Evolutionary conservation across 2,113 vertebrate genomes (phyloP).

Genomic region (Pseudopodoces humilis): DNA sequence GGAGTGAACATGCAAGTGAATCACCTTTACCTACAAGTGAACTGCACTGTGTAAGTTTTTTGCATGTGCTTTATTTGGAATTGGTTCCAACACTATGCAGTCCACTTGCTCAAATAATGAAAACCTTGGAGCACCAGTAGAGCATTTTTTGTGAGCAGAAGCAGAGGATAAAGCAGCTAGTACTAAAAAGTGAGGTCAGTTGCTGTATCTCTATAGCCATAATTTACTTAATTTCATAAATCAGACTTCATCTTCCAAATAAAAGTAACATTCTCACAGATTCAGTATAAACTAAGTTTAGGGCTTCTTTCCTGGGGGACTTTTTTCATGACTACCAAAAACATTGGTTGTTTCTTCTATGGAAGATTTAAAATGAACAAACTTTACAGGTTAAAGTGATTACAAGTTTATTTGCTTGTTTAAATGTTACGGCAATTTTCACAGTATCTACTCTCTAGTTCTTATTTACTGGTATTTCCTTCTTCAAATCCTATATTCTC

Average conservation of each 20-base stretch:
- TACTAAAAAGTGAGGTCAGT: background rate
- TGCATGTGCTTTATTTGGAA: background rate
- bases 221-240: background rate
- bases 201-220: background rate
- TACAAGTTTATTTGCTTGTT: background rate
- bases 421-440: background rate
- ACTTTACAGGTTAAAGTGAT: background rate
- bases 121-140: accelerated
- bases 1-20: background rate
- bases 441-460: background rate
- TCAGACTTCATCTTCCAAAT: background rate
- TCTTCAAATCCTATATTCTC: background rate
- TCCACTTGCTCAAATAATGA: background rate
- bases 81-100: background rate
- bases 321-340: background rate
- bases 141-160: background rate
- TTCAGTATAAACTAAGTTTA: background rate
- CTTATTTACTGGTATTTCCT: background rate
- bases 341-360: background rate
- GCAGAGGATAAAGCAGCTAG: background rate
- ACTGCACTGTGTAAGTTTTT: background rate
- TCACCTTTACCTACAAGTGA: background rate
- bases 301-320: background rate
- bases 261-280: background rate
- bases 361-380: background rate